phyloP scores from a whole-genome alignment of 1,140 invertebrate species.

The Drosophila rhopaloa region DNA sequence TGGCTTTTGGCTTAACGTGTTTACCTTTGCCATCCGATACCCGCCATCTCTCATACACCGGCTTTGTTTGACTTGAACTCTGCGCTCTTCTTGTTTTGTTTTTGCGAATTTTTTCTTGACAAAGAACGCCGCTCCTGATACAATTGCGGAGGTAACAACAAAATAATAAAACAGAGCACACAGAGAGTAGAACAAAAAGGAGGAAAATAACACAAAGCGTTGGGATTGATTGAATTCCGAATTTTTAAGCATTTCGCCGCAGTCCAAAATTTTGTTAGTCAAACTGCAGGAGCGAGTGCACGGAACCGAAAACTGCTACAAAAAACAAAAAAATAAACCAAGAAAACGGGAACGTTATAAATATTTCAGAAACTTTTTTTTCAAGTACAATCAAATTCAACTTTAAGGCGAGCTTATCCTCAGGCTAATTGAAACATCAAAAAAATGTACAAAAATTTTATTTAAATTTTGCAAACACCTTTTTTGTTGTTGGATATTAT shows the following conservation, averaged over 20 bases:
- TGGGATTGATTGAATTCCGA: constrained; percentile 80
- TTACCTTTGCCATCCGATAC: constrained; percentile 55
- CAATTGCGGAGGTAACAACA: constrained; percentile 62
- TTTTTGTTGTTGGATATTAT: no score
- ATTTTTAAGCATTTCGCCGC: constrained; percentile 80
- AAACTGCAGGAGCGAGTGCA: constrained; percentile 65
- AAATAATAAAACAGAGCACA: constrained; percentile 52
- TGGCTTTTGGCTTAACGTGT: constrained; percentile 76
- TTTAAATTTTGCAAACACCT: no score
- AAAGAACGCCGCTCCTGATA: constrained; percentile 50
- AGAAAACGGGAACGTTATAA: constrained; percentile 16
- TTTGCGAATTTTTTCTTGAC: constrained; percentile 10
- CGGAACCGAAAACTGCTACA: constrained; percentile 59
- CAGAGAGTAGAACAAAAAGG: constrained; percentile 23
- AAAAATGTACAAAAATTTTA: no score
- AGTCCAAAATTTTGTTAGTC: constrained; percentile 73
- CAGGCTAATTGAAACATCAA: neutral
- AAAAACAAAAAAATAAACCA: constrained; percentile 16
- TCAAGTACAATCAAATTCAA: neutral
- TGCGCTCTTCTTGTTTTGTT: constrained; percentile 13
- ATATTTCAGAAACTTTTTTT: constrained; percentile 11
- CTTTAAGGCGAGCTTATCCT: neutral
- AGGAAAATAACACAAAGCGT: constrained; percentile 63
- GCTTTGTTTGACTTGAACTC: constrained; percentile 31
- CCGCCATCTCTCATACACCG: neutral